These are phyloP conservation scores for Halichoerus grypus DNA, from an alignment of 2,113 vertebrate genomes.

Conservation along the genomic window DNA sequence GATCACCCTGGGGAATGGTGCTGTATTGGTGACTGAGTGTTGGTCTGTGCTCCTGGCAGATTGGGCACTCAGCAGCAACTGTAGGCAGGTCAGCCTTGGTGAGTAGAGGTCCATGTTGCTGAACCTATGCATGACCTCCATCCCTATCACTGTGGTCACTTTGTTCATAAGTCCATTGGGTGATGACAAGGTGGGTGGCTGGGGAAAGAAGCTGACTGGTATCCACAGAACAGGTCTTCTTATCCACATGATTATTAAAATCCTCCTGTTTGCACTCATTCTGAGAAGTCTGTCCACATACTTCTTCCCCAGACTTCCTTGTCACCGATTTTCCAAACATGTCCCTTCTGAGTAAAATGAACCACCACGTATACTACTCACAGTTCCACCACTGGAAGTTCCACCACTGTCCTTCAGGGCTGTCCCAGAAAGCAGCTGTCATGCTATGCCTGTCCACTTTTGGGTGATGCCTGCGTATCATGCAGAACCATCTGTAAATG, in stretches of 20 bases:
- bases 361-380: not conserved
- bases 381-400: not conserved
- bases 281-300: not conserved
- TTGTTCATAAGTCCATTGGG: not conserved
- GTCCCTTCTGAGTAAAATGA: not conserved
- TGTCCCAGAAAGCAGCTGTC: not conserved
- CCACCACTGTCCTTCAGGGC: not conserved
- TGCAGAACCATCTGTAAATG: not conserved
- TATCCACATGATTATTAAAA: not conserved
- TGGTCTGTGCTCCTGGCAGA: not conserved
- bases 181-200: not conserved
- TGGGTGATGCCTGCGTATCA: not conserved
- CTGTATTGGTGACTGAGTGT: not conserved
- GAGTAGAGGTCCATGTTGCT: not conserved
- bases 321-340: not conserved
- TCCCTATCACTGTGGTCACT: not conserved
- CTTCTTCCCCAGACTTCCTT: not conserved
- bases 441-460: not conserved
- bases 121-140: not conserved
- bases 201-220: not conserved
- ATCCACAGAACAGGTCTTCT: not conserved
- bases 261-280: not conserved
- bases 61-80: not conserved
- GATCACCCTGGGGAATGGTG: not conserved
- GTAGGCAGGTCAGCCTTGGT: not conserved